phyloP scores from a whole-genome alignment of 2,888 invertebrate genomes.

The Antheraea yamamai region DNA sequence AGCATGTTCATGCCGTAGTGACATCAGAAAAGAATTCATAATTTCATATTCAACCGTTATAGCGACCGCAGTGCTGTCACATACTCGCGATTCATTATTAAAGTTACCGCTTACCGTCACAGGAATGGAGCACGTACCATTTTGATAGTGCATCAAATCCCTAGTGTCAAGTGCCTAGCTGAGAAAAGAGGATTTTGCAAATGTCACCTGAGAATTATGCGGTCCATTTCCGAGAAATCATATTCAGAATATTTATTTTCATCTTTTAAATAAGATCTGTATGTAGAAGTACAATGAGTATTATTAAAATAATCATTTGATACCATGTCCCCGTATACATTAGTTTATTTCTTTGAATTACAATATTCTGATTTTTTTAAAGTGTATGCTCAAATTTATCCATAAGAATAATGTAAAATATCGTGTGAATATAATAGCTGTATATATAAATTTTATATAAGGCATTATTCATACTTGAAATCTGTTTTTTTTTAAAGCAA shows the following conservation, averaged over 20 bases:
- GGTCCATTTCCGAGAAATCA: neutral
- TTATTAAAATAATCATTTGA: no score
- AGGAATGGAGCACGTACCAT: constrained; percentile 40
- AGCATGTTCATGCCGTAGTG: neutral
- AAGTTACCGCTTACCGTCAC: constrained; percentile 26
- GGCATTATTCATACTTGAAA: neutral
- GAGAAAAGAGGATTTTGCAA: constrained; percentile 2
- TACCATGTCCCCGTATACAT: no score
- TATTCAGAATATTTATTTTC: neutral
- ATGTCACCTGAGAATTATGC: neutral
- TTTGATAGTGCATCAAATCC: constrained; percentile 46
- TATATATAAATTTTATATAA: no score
- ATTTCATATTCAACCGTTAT: constrained; percentile 25
- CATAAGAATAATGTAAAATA: no score
- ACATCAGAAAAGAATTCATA: constrained; percentile 10
- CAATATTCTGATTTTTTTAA: no score
- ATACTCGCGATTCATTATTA: constrained; percentile 31
- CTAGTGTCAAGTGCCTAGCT: constrained; percentile 23
- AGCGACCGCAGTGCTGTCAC: constrained; percentile 27
- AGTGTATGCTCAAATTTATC: no score
- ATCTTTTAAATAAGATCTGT: neutral
- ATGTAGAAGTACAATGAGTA: no score
- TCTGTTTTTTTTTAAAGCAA: neutral
- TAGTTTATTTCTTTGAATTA: no score
- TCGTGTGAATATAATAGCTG: no score